These are phyloP conservation scores for Drosophila nasuta DNA, from an alignment of 1,140 invertebrate species.

Conservation along the genomic window DNA sequence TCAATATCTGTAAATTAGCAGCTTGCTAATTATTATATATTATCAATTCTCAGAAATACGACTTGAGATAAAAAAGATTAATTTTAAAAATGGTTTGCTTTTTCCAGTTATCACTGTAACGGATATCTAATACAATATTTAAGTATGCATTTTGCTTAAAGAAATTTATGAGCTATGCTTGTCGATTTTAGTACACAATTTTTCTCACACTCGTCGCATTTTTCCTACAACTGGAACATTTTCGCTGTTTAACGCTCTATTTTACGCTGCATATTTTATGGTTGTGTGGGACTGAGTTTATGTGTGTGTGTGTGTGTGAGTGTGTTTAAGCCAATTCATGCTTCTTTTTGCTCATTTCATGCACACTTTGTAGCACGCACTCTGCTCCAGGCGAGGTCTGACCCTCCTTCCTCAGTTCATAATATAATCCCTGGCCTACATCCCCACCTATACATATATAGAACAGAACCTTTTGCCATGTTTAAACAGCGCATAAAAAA, in stretches of 20 bases:
- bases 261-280: slow-evolving; percentile 55
- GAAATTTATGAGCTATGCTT: slow-evolving; percentile 35
- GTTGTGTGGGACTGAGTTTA: neutral
- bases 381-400: neutral
- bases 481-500: slow-evolving; percentile 35
- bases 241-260: slow-evolving; percentile 43
- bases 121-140: neutral
- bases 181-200: slow-evolving; percentile 18
- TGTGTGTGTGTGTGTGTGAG: neutral
- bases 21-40: too few species aligned
- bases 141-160: neutral
- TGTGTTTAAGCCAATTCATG: slow-evolving; percentile 21
- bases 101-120: neutral
- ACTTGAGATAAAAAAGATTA: too few species aligned
- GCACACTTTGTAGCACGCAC: slow-evolving; percentile 51
- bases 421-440: neutral
- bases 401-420: neutral
- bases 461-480: neutral
- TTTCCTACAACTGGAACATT: neutral
- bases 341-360: slow-evolving; percentile 56
- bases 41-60: too few species aligned
- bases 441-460: neutral
- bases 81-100: too few species aligned
- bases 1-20: too few species aligned
- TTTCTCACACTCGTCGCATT: neutral